These are phyloP conservation scores for Steinernema hermaphroditum DNA, from an alignment of 2,888 invertebrate species.

Conservation along the genomic window DNA sequence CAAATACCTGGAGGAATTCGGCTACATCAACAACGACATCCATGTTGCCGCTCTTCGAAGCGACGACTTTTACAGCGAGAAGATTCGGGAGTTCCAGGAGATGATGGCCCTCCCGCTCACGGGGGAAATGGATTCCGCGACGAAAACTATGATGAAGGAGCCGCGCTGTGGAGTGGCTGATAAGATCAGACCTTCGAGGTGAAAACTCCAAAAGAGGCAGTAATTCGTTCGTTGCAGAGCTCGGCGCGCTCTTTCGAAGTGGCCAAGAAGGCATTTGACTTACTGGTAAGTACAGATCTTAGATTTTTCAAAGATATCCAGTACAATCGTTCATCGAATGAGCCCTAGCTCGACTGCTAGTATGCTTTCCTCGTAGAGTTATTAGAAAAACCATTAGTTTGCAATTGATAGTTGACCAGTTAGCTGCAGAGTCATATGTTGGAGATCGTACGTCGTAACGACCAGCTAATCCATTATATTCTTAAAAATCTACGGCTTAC, in stretches of 20 bases:
- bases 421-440: too few species aligned
- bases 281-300: not conserved
- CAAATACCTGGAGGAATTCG: not conserved
- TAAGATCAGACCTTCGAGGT: not conserved
- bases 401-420: too few species aligned
- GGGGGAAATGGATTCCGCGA: conserved; percentile 40
- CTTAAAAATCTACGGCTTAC: too few species aligned
- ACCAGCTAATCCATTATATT: too few species aligned
- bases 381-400: too few species aligned
- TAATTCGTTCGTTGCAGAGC: too few species aligned
- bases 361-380: too few species aligned
- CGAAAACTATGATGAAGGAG: conserved; percentile 38
- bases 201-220: not conserved
- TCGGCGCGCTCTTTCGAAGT: too few species aligned
- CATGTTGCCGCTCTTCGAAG: not conserved
- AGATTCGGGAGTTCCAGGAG: conserved; percentile 39
- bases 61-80: conserved; percentile 33
- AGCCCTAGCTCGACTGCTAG: too few species aligned
- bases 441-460: too few species aligned
- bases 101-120: conserved; percentile 41
- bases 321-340: too few species aligned
- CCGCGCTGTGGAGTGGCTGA: conserved; percentile 38
- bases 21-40: not conserved
- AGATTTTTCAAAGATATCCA: too few species aligned
- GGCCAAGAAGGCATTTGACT: not conserved